phyloP scores from a whole-genome alignment of 2,113 vertebrate species.

The Vimba vimba region DNA sequence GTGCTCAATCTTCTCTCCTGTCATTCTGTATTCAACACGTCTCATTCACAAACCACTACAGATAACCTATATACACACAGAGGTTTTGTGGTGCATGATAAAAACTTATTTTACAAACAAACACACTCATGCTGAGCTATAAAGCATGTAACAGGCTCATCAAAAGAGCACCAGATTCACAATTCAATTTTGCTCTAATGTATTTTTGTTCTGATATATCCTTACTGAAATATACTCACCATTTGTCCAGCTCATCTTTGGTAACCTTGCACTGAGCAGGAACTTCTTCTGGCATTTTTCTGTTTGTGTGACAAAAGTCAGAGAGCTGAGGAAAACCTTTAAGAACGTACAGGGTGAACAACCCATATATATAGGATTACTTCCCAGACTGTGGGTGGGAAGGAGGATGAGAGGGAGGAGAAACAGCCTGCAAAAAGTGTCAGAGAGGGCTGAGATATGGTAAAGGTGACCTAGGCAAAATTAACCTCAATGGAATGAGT shows the following conservation, averaged over 20 bases:
- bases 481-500: background rate
- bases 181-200: background rate
- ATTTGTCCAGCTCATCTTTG: conserved; percentile 57
- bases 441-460: background rate
- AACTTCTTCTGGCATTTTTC: conserved; percentile 52
- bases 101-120: background rate
- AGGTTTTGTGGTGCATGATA: background rate
- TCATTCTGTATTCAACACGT: background rate
- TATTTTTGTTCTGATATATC: background rate
- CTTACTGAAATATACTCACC: conserved; percentile 43
- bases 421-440: background rate
- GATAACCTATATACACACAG: background rate
- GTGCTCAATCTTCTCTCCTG: conserved; percentile 17
- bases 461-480: background rate
- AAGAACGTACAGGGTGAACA: background rate
- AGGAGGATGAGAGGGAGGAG: conserved; percentile 15
- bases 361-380: conserved; percentile 42
- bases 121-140: background rate
- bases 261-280: conserved; percentile 50
- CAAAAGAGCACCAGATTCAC: background rate
- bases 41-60: background rate
- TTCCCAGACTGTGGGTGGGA: conserved; percentile 12
- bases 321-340: conserved; percentile 4
- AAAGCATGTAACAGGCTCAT: background rate
- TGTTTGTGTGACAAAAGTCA: conserved; percentile 5